A percentile compares a stretch with the other conserved stretches of the same genome.
Conservation (phyloP, 2,888 invertebrate genomes). For the Orthosia gracilis region DNA sequence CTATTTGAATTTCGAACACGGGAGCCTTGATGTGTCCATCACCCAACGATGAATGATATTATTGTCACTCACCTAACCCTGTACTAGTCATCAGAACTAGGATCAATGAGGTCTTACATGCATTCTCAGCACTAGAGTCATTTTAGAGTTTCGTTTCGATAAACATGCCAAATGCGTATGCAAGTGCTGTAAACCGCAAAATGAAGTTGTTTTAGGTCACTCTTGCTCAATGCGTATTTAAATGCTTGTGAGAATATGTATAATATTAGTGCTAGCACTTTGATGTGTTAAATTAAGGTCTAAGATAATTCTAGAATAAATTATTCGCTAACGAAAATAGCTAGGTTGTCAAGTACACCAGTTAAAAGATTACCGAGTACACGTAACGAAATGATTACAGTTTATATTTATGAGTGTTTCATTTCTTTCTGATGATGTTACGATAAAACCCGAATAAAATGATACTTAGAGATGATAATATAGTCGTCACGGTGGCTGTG, state of each 20-base stretch:
- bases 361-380: conserved; percentile 1
- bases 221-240: conserved; percentile 29
- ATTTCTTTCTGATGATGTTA: conserved; percentile 38
- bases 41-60: conserved; percentile 74
- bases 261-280: conserved; percentile 1
- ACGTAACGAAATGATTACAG: conserved; percentile 31
- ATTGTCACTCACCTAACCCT: conserved; percentile 66
- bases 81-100: conserved; percentile 24
- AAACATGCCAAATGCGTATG: conserved; percentile 27
- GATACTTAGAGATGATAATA: conserved; percentile 49
- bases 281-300: conserved; percentile 1
- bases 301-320: conserved; percentile 7
- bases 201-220: conserved; percentile 53
- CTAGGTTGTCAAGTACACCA: conserved; percentile 3
- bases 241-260: conserved; percentile 38
- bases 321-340: conserved; percentile 18
- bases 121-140: conserved; percentile 66
- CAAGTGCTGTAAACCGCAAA: conserved; percentile 33
- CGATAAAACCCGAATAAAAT: conserved; percentile 51
- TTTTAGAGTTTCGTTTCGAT: conserved; percentile 39
- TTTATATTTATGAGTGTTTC: conserved; percentile 31
- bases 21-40: conserved; percentile 84
- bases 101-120: conserved; percentile 35
- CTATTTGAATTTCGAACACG: conserved; percentile 59
- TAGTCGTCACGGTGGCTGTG: conserved; percentile 48